These are phyloP conservation scores for Spicauda simplicius DNA, from an alignment of 2,888 invertebrate genomes.

Conservation along the genomic window DNA sequence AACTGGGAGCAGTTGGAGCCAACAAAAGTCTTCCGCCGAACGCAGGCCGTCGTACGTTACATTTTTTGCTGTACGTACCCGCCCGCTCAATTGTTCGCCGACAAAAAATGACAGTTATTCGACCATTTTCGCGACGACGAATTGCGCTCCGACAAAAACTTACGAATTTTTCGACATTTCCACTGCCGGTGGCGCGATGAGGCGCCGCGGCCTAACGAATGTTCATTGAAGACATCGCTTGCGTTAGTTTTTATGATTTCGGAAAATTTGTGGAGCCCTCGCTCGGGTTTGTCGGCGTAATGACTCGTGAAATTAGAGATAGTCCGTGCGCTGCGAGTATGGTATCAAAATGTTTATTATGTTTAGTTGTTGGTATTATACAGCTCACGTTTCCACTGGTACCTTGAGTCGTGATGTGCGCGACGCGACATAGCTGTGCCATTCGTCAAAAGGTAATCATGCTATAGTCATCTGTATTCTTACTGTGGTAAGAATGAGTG, in stretches of 20 bases:
- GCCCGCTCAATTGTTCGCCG: conserved; percentile 55
- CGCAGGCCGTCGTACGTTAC: conserved; percentile 62
- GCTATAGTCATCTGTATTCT: conserved; percentile 15
- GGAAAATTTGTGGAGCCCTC: conserved; percentile 47
- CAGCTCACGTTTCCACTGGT: conserved; percentile 43
- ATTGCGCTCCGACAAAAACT: conserved; percentile 58
- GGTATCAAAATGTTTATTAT: conserved; percentile 42
- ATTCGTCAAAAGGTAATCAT: conserved; percentile 20
- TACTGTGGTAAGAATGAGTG: conserved; percentile 10
- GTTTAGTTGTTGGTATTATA: conserved; percentile 39
- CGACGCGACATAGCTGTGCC: conserved; percentile 34
- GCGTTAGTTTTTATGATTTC: conserved; percentile 56
- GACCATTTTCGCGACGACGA: conserved; percentile 57
- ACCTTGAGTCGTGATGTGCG: conserved; percentile 38
- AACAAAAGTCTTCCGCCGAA: conserved; percentile 60
- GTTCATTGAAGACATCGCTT: conserved; percentile 52
- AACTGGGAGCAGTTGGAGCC: conserved; percentile 45
- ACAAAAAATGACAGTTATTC: conserved; percentile 66
- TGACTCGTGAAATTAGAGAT: conserved; percentile 54
- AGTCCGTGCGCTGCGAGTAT: conserved; percentile 40
- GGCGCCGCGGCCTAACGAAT: conserved; percentile 58
- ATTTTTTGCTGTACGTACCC: conserved; percentile 56
- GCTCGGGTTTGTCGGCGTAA: conserved; percentile 44
- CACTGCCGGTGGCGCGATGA: conserved; percentile 51
- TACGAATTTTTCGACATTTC: conserved; percentile 61